Percentiles rank a stretch among this genome's conserved stretches.
Evolutionary conservation across 2,888 invertebrate genomes (phyloP).

Genomic region (Cremastobaeus sp.): DNA sequence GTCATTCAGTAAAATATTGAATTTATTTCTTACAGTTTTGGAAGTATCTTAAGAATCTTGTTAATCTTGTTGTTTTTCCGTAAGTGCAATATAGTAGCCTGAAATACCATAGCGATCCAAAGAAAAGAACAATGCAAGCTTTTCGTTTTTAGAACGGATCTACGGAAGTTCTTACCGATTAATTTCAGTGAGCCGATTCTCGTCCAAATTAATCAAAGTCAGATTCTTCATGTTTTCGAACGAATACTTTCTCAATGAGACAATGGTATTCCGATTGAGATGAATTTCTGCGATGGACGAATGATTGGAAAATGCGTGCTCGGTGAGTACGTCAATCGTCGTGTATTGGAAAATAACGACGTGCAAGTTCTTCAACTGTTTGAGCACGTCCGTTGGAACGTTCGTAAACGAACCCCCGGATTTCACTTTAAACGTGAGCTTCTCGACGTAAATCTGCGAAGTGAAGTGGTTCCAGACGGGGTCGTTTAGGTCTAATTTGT

Average conservation of each 20-base stretch:
- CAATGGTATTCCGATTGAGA: conserved; percentile 85
- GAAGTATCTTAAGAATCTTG: too few species aligned
- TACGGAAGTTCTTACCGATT: conserved; percentile 76
- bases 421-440: conserved; percentile 85
- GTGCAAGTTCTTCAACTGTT: conserved; percentile 83
- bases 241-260: conserved; percentile 83
- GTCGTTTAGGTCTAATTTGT: conserved; percentile 83
- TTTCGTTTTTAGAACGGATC: conserved; percentile 5
- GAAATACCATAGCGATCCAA: conserved; percentile 26
- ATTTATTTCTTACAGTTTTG: too few species aligned
- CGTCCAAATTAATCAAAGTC: conserved; percentile 85
- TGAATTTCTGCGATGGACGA: conserved; percentile 84
- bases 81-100: conserved; percentile 32
- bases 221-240: conserved; percentile 87
- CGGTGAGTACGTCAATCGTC: conserved; percentile 84
- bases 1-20: too few species aligned
- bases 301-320: conserved; percentile 87
- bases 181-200: conserved; percentile 87
- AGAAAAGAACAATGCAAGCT: conserved; percentile 19
- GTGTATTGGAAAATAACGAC: conserved; percentile 86
- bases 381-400: conserved; percentile 85
- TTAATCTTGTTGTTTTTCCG: too few species aligned
- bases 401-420: conserved; percentile 84
- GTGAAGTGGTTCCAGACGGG: conserved; percentile 87
- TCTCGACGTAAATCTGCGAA: conserved; percentile 85